Evolutionary conservation across 37 sponge, comb jelly and placozoan species (phyloP).

Genomic region (Bolinopsis microptera): DNA sequence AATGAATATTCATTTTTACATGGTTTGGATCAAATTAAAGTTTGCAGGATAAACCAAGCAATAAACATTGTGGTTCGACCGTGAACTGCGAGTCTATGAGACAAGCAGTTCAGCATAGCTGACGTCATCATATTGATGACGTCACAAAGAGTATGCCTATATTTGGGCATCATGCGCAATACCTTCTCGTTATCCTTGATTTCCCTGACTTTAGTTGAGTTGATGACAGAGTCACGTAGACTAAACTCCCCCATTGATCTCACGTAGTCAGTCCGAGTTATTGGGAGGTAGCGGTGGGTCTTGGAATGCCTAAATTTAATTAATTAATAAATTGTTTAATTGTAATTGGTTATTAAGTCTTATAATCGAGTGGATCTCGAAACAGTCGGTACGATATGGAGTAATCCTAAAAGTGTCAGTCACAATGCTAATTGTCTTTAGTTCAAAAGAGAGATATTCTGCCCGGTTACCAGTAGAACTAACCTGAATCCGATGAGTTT

Average conservation of each 20-base stretch:
- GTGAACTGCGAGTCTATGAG: neutral
- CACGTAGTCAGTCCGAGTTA: constrained; percentile 17
- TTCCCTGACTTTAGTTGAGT: neutral
- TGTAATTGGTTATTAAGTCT: too few relatives aligned
- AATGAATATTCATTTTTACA: neutral
- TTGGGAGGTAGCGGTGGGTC: constrained; percentile 60
- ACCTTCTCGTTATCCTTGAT: constrained; percentile 12
- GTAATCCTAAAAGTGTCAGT: too few relatives aligned
- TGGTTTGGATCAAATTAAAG: neutral
- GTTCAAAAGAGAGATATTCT: neutral
- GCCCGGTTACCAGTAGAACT: neutral
- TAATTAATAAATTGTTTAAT: too few relatives aligned
- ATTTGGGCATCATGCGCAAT: neutral
- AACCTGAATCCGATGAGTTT: constrained; percentile 50
- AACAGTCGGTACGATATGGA: too few relatives aligned
- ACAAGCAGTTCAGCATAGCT: neutral
- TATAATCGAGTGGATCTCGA: too few relatives aligned
- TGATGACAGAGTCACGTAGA: neutral
- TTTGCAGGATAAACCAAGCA: neutral
- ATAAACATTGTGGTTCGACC: constrained; percentile 8
- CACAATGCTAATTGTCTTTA: too few relatives aligned
- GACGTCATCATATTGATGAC: neutral
- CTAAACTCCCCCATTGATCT: constrained; percentile 59
- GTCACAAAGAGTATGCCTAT: neutral
- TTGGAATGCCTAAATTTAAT: constrained; percentile 59